Conservation (phyloP, 1,140 invertebrate genomes). For the Brachionus sp. region DNA sequence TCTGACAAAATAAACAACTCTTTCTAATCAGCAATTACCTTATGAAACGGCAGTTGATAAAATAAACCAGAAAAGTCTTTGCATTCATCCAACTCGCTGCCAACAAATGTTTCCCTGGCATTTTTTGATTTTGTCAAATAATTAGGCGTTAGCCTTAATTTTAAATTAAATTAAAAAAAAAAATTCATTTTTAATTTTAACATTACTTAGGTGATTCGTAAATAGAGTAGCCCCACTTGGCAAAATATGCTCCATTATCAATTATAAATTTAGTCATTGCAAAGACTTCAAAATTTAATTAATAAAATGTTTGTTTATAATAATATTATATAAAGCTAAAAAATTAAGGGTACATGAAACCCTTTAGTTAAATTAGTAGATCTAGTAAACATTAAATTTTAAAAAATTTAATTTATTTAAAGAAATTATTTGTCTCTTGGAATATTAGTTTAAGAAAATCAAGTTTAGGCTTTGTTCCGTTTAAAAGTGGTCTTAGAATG, state of each 20-base stretch:
- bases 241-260: constrained; percentile 36
- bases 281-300: not conserved
- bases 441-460: constrained; percentile 10
- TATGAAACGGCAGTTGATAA: constrained; percentile 38
- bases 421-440: not conserved
- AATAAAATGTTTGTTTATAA: not conserved
- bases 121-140: constrained; percentile 44
- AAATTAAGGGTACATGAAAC: constrained; percentile 3
- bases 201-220: not conserved
- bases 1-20: not conserved
- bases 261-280: constrained; percentile 25
- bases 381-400: not conserved
- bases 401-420: not conserved
- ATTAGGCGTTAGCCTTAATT: constrained; percentile 15
- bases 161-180: not conserved
- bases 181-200: not conserved
- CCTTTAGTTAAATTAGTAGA: not conserved
- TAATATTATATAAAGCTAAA: not conserved
- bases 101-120: constrained; percentile 33
- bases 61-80: constrained; percentile 31
- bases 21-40: not conserved
- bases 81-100: constrained; percentile 23
- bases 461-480: constrained; percentile 11
- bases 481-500: not conserved
- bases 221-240: constrained; percentile 18